Evolutionary conservation across 2,797 vertebrate species (phyloP), one percentile per base, ranked within the genome.

Genomic region (Ataeniobius toweri): DNA sequence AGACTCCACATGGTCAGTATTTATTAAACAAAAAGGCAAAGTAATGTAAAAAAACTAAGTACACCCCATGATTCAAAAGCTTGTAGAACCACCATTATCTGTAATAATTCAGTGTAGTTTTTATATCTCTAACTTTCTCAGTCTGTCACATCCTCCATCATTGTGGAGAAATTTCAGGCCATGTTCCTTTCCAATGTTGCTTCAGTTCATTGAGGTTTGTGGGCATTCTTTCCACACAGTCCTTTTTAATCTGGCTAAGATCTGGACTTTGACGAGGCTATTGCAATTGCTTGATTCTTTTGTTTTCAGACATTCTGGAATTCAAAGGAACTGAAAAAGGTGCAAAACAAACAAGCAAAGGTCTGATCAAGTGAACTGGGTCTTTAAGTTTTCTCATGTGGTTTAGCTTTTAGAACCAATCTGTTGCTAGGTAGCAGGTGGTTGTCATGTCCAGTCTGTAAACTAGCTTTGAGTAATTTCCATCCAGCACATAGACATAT

Each of bases 351-450:
- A 55, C 18, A 5, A 55, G 53, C 1, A 67, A 68, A 41, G 22
- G 9, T 68, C 39, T 68, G 39, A 68, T 20, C 22, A 41, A 7
- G 41, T 69, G 39, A 46, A 44, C 9, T 46, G 67, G 39, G 22
- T 20, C 41, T 41, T 44, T 46, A 46, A 39, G 22, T 16, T n/a
- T 7, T n/a, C 39, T 41, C 20, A 13, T 41, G 22, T 67, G 0
- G 41, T 67, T 44, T n/a, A 69, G 67, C 41, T 48, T 26, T 26
- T 18, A 20, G 12, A 26, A 26, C 48, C 41, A 48, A 69, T 6
- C 22, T 69, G 44, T 69, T 69, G 41, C 67, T 69, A 69, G 67
- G 67, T 26, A 68, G 44, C 41, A 69, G 41, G 31, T 68, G 41
- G 24, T 13, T 3, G 22, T 46, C 12, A 6, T 44, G 22, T 46